Evolutionary conservation across 2,113 vertebrate species (phyloP).

Genomic region (Stigmatopora nigra): DNA sequence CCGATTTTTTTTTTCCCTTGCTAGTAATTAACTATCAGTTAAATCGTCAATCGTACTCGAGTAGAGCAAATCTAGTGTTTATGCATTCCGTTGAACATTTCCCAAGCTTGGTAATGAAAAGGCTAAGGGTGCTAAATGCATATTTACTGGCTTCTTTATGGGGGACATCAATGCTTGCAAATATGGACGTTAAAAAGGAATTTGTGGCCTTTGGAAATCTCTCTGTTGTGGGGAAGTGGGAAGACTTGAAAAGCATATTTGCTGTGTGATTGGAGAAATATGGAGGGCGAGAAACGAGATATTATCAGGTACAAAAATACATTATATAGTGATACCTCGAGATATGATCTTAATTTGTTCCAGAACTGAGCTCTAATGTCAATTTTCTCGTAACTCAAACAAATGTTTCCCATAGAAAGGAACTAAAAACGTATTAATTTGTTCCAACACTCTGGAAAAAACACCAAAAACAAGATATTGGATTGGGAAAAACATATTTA

Average conservation of each 20-base stretch:
- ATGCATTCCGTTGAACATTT: conserved; percentile 16
- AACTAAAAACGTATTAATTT: too few relatives aligned
- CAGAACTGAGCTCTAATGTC: too few relatives aligned
- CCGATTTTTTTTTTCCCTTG: neutral
- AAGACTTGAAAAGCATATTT: conserved; percentile 21
- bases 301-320: too few relatives aligned
- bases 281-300: conserved; percentile 17
- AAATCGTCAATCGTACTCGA: conserved; percentile 8
- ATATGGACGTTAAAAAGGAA: conserved; percentile 27
- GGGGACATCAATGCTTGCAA: conserved; percentile 28
- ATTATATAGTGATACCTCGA: too few relatives aligned
- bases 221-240: conserved; percentile 45
- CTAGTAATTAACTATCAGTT: conserved; percentile 4
- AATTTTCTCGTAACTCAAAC: too few relatives aligned
- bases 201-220: conserved; percentile 23
- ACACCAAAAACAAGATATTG: too few relatives aligned
- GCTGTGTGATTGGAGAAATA: conserved; percentile 33
- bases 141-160: conserved; percentile 34
- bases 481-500: too few relatives aligned
- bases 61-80: conserved; percentile 21
- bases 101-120: conserved; percentile 45
- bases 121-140: conserved; percentile 5
- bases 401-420: too few relatives aligned
- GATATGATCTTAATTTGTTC: too few relatives aligned
- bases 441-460: too few relatives aligned